Conservation (phyloP, 2,888 invertebrate species). For the Orthonevra nobilis region DNA sequence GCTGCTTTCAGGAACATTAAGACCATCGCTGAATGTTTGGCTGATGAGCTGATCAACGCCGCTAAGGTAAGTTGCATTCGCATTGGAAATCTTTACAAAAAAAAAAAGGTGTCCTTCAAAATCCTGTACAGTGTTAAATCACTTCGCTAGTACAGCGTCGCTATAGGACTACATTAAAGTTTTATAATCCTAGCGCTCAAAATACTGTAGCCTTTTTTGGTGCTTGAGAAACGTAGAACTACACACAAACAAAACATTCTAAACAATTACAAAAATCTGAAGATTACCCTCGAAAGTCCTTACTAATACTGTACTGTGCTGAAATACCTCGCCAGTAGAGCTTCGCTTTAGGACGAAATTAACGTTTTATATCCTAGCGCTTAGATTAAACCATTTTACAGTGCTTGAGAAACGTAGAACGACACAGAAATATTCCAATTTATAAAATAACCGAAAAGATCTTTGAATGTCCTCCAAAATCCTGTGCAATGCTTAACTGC, state of each 20-base stretch:
- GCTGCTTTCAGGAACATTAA: slow-evolving; percentile 99
- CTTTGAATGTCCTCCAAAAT: too few species aligned
- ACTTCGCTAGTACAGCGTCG: slow-evolving; percentile 70
- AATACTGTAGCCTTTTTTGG: not conserved
- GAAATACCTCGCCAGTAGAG: slow-evolving; percentile 50
- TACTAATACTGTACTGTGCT: slow-evolving; percentile 70
- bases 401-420: slow-evolving; percentile 76
- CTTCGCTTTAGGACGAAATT: slow-evolving; percentile 73
- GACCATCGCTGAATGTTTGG: slow-evolving; percentile 99
- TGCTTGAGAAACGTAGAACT: slow-evolving; percentile 51
- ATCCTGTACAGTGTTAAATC: slow-evolving; percentile 61
- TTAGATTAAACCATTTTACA: slow-evolving; percentile 62
- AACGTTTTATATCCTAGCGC: slow-evolving; percentile 50
- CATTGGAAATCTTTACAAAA: not conserved
- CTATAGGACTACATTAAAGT: slow-evolving; percentile 72
- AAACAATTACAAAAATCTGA: too few species aligned
- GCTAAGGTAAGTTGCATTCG: slow-evolving; percentile 88
- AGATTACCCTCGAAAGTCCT: slow-evolving; percentile 50
- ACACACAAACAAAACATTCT: slow-evolving; percentile 73
- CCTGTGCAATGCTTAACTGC: too few species aligned
- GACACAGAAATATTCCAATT: too few species aligned
- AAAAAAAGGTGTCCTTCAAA: slow-evolving; percentile 72
- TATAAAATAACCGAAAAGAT: too few species aligned
- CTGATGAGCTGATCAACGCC: slow-evolving; percentile 99
- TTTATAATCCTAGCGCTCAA: slow-evolving; percentile 49